Base-by-base conservation (phyloP, 2,113 vertebrate genomes). In the Callorhinus ursinus region DNA sequence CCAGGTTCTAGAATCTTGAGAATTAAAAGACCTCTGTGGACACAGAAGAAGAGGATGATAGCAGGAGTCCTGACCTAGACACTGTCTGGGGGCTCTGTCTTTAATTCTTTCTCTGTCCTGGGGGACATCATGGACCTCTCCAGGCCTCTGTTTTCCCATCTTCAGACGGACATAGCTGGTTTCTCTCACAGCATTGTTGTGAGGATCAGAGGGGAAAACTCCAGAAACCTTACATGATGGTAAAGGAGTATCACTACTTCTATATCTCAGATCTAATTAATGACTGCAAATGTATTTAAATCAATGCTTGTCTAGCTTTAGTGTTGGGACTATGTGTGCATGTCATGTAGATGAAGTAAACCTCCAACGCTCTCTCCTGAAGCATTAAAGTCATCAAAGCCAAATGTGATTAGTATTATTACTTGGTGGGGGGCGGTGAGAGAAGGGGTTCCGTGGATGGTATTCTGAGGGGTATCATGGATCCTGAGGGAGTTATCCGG, bases 391-490 rank as follows among this genome's bases (percentile, higher is more conserved):
- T 5, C 19, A 74, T 8, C 28, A 22, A 77, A 39, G 24, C 15
- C 42, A 49, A 0, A 10, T 31, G n/a, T 67, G 42, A 14, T 69
- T 26, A 46, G 55, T 28, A 53, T 42, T 28, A 61, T 21, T 22
- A n/a, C n/a, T 36, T 76, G 65, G 53, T 53, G 46, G 46, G 24
- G 18, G 13, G 24, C n/a, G 13, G 16, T 53, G 39, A 13, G 55
- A 12, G 6, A 19, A 12, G 22, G 0, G 7, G 4, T 49, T 84
- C 36, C 0, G 4, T n/a, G 36, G 86, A 6, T 0, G 6, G 61
- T n/a, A 31, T 77, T 71, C 28, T 61, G 7, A 74, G 33, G 11
- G 12, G 18, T 3, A 19, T 82, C 33, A 19, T 0, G 12, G 12
- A 33, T 81, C 49, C 36, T 18, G 6, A 81, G 65, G 33, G 18